Base-by-base conservation (phyloP, 2,888 invertebrate species). In the Lasiommata megera region DNA sequence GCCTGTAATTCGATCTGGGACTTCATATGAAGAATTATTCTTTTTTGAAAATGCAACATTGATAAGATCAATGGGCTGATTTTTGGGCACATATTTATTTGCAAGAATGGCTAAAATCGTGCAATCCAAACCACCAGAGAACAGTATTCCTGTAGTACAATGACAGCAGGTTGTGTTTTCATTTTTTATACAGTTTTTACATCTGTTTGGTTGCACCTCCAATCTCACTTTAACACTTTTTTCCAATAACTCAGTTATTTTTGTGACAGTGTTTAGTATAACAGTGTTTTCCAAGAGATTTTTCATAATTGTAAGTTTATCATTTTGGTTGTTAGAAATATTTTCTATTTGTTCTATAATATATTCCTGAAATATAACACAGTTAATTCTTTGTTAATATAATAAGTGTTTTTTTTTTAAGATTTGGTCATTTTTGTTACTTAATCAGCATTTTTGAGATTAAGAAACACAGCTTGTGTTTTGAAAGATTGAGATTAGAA, bases 81-180 rank as follows among this genome's bases (percentile, higher is more conserved):
- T 73, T 58, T 72, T 70, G 0, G 93, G 85, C 14, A 95, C 83
- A 82, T 92, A 95, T 86, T 93, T 93, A 76, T 97, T 92, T 6
- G 96, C 94, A 46, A 98, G 75, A 46, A 94, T 90, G 28, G 99
- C 96, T 65, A 99, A 82, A 67, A 99, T 93, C n/a, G 98, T 94
- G 60, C 98, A 99, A 84, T 99, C 99, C 37, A 99, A 92, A 12
- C 99, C 99, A 38, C 99, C 99, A 63, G 99, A 99, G 90, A 99
- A 99, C 66, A 98, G 88, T 56, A 99, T 89, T 41, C 95, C 96
- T 31, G 96, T 87, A 74, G 94, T 93, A 28, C 94, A 89, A 82
- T 95, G 95, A 43, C 66, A 64, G 69, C 94, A 94, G 2, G 16
- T 16, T 16, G 9, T 31, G 17, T 28, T 40, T 18, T 37, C 60